Evolutionary conservation across 1,140 invertebrate species (phyloP), one percentile per base, ranked within the genome.

Genomic region (Bombus confusus): DNA sequence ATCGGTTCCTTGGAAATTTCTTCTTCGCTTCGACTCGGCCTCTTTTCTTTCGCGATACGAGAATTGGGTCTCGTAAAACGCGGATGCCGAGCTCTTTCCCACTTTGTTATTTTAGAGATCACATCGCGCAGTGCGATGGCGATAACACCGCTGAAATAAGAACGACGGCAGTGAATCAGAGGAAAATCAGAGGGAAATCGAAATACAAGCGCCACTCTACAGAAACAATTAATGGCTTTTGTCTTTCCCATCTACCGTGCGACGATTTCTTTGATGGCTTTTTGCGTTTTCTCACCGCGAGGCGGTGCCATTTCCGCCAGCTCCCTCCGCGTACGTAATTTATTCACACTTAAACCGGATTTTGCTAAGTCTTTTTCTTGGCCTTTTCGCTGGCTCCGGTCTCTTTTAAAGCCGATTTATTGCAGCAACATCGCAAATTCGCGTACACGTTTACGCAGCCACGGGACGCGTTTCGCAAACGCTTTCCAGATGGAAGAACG

Each of bases 381-480:
- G 9, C n/a, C 68, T 81, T 79, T 80, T 78, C 68, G 25, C 64
- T 77, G 59, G 59, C 62, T 57, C 28, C 31, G 43, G 43, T 31
- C 71, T 57, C 78, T 87, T 83, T 68, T 92, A 90, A 92, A 91
- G 71, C 79, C 87, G 85, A 92, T 92, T 92, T 92, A 92, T 92
- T 91, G 79, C 79, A 86, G 87, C 76, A 91, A 87, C 69, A 85
- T 66, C 88, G 64, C 64, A 64, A 47, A n/a, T 43, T 66, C 75
- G 69, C n/a, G 31, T 82, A 62, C 59, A 68, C 78, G 47, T 80
- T 86, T 68, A 77, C 72, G 64, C 84, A 83, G 71, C 59, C 75
- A 43, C 64, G 64, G 22, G 57, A 83, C 52, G 34, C 47, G n/a
- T 72, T 25, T 79, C 71, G 22, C 68, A 28, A 64, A 89, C 77